Evolutionary conservation across 2,888 invertebrate genomes (phyloP).

Genomic region (Lycocerus yunnanus): DNA sequence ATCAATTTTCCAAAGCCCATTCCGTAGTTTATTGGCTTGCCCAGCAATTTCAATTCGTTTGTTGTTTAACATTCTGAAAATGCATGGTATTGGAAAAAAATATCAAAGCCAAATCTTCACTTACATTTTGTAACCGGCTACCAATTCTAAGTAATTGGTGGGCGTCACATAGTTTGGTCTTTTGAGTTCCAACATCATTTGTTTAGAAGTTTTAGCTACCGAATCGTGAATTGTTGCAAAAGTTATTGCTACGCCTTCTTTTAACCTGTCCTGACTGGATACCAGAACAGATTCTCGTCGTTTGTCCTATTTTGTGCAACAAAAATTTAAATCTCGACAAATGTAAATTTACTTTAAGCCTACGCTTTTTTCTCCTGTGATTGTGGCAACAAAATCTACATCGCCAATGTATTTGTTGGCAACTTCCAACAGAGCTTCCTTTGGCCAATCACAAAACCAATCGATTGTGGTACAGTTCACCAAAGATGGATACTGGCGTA

Average conservation of each 20-base stretch:
- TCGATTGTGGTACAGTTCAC: slow-evolving; percentile 88
- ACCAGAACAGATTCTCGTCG: slow-evolving; percentile 48
- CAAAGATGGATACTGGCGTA: slow-evolving; percentile 86
- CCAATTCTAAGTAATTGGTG: slow-evolving; percentile 84
- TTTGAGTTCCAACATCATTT: slow-evolving; percentile 78
- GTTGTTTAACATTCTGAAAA: slow-evolving; percentile 66
- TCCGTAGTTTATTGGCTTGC: slow-evolving; percentile 78
- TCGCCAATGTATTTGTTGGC: slow-evolving; percentile 79
- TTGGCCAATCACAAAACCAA: slow-evolving; percentile 90
- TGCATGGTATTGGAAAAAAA: background rate
- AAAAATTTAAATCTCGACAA: background rate
- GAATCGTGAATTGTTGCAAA: slow-evolving; percentile 85
- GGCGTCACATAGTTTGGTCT: slow-evolving; percentile 88
- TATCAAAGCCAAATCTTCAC: slow-evolving; percentile 28
- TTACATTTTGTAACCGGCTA: slow-evolving; percentile 81
- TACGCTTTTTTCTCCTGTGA: slow-evolving; percentile 66
- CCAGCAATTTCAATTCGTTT: slow-evolving; percentile 74
- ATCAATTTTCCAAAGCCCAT: slow-evolving; percentile 84
- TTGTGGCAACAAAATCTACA: slow-evolving; percentile 72
- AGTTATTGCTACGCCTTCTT: slow-evolving; percentile 71
- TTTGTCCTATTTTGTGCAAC: slow-evolving; percentile 42
- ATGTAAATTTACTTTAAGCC: background rate
- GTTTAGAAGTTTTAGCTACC: slow-evolving; percentile 71
- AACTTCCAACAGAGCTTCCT: slow-evolving; percentile 86
- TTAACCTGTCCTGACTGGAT: slow-evolving; percentile 62